Evolutionary conservation across 2,888 invertebrate genomes (phyloP).

Genomic region (Calameuta idolon): DNA sequence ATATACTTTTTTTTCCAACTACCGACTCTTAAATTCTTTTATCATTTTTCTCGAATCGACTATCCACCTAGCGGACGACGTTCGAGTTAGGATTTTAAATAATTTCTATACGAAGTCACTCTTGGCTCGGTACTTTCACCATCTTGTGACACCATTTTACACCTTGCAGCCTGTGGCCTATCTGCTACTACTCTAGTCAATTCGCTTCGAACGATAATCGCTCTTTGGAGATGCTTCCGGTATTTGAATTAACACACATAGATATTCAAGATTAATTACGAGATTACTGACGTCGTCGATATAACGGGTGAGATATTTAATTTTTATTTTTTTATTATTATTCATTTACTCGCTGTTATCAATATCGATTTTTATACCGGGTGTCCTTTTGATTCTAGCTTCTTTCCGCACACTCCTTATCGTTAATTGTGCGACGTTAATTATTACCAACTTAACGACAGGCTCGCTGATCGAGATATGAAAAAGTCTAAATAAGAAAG

Average conservation of each 20-base stretch:
- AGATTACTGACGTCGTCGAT: background rate
- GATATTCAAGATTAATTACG: background rate
- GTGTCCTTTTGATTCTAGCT: background rate
- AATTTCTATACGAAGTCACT: slow-evolving; percentile 25
- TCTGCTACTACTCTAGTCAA: slow-evolving; percentile 1
- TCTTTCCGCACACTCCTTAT: background rate
- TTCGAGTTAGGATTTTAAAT: slow-evolving; percentile 40
- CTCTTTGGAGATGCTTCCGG: background rate
- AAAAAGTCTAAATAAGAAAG: background rate
- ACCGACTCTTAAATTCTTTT: slow-evolving; percentile 23
- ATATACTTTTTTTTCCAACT: background rate
- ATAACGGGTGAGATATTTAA: background rate
- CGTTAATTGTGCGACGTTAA: background rate
- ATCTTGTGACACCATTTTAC: slow-evolving; percentile 31
- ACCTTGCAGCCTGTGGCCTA: slow-evolving; percentile 18
- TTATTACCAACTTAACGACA: background rate
- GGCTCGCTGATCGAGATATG: background rate
- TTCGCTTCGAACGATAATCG: background rate
- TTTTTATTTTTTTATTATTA: background rate
- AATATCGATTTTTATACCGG: background rate
- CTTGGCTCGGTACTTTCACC: slow-evolving; percentile 40
- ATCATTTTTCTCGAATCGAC: slow-evolving; percentile 15
- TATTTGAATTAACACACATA: background rate
- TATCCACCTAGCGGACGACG: background rate
- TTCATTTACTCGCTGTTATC: background rate